Percentiles rank a stretch among this genome's conserved stretches.
phyloP scores from a whole-genome alignment of 1,140 invertebrate species.

The Hyles vespertilio region DNA sequence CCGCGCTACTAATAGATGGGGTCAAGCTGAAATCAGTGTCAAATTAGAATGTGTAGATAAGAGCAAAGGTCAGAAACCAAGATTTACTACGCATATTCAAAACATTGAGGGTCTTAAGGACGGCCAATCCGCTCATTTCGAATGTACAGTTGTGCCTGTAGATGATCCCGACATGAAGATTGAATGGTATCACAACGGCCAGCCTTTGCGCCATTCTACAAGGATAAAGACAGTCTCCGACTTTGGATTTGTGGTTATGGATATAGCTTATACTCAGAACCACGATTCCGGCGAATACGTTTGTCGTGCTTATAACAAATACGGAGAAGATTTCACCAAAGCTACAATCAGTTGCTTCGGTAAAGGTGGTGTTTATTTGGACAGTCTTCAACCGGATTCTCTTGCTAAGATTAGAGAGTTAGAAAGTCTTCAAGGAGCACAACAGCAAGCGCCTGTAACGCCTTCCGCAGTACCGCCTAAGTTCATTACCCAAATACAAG shows the following conservation, averaged over 20 bases:
- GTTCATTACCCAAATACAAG: slow-evolving; percentile 91
- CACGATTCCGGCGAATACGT: slow-evolving; percentile 96
- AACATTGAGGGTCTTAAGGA: slow-evolving; percentile 91
- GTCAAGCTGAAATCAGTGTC: slow-evolving; percentile 90
- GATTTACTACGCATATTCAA: slow-evolving; percentile 89
- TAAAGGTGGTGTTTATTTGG: slow-evolving; percentile 92
- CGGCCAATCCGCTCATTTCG: slow-evolving; percentile 94
- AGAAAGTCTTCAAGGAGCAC: slow-evolving; percentile 82
- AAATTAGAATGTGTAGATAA: slow-evolving; percentile 90
- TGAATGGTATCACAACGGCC: slow-evolving; percentile 96
- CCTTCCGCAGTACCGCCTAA: slow-evolving; percentile 89
- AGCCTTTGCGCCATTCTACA: slow-evolving; percentile 90
- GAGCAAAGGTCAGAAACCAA: slow-evolving; percentile 88
- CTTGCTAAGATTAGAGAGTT: slow-evolving; percentile 92
- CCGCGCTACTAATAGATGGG: slow-evolving; percentile 92
- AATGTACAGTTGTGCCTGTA: slow-evolving; percentile 93
- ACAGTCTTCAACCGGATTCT: slow-evolving; percentile 96
- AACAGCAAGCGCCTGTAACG: slow-evolving; percentile 78
- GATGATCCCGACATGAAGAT: slow-evolving; percentile 95
- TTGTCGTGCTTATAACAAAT: slow-evolving; percentile 92
- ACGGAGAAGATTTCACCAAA: slow-evolving; percentile 91
- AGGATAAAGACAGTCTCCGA: slow-evolving; percentile 96
- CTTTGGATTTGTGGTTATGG: slow-evolving; percentile 96
- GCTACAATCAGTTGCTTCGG: slow-evolving; percentile 89
- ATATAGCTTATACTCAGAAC: slow-evolving; percentile 94